Base-by-base conservation (phyloP, 1,140 invertebrate genomes). In the Pteromalus puparum region DNA sequence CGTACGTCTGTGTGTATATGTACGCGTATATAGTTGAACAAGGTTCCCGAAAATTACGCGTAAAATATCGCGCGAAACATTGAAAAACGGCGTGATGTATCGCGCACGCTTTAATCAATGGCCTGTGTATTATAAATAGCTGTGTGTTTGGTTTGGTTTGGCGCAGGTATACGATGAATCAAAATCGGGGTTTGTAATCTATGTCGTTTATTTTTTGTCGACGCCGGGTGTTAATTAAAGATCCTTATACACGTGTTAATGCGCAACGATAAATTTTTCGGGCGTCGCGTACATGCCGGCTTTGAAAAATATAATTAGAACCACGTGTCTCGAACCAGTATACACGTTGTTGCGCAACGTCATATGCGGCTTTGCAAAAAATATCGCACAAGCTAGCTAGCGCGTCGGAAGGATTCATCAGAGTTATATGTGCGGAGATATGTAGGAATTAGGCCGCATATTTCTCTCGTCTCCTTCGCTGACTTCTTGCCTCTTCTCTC, bases 51-150 rank as follows among this genome's bases (percentile, higher is more conserved):
- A 42, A 76, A 82, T 82, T 76, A 15, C 30, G n/a, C 38, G 74
- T 83, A 70, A 83, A 83, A 83, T 83, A 83, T 83, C 26, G 67
- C 75, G 42, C 42, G 75, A 53, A 65, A 73, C 82, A 78, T 72
- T 38, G 75, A 70, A 70, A 70, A 70, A 70, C 24, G 38, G 18
- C 1, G 12, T 75, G 34, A 75, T 38, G 73, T n/a, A 75, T 26
- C 48, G 48, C 53, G 53, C n/a, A n/a, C 53, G 53, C 53, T 61
- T 53, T 61, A 61, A 61, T 61, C 53, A 61, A 61, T 61, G 53
- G 53, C 53, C 53, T 61, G 53, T 61, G 6, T n/a, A n/a, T 61
- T 61, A 61, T 61, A 61, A 61, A 61, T 61, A n/a, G 53, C 53
- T 3, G 53, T 15, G 13, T 18, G 48, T 21, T 53, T 48, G 46